Conservation (phyloP, 1,140 invertebrate genomes). For the Drosophila simulans region DNA sequence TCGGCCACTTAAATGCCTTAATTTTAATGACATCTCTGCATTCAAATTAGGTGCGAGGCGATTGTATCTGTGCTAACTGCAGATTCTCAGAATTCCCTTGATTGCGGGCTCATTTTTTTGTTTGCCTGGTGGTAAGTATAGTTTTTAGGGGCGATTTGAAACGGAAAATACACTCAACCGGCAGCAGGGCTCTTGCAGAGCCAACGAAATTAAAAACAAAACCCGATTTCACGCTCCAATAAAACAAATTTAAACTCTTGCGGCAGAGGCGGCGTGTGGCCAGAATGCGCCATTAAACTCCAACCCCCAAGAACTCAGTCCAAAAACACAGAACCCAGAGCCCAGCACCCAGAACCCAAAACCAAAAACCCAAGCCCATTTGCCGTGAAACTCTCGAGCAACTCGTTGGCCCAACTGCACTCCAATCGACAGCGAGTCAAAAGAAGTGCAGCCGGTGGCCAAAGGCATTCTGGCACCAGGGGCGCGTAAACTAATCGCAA, state of each 20-base stretch:
- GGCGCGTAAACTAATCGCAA: conserved; percentile 72
- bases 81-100: conserved; percentile 11
- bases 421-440: conserved; percentile 50
- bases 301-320: neutral
- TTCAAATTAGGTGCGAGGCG: conserved; percentile 72
- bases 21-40: conserved; percentile 59
- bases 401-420: conserved; percentile 51
- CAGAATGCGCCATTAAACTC: conserved; percentile 63
- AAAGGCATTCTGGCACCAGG: conserved; percentile 43
- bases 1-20: conserved; percentile 47
- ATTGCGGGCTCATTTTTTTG: neutral
- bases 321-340: conserved; percentile 14
- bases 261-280: conserved; percentile 40
- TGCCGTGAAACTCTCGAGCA: conserved; percentile 55
- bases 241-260: conserved; percentile 61
- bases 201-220: conserved; percentile 42
- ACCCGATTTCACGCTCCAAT: conserved; percentile 71
- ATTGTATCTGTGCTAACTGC: conserved; percentile 68
- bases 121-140: conserved; percentile 15
- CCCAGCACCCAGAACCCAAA: conserved; percentile 7
- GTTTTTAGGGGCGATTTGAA: neutral
- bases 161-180: neutral
- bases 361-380: conserved; percentile 43
- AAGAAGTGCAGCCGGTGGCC: conserved; percentile 36
- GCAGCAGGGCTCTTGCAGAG: neutral